Conservation (phyloP, 2,888 invertebrate species). For the Andrena camellia region DNA sequence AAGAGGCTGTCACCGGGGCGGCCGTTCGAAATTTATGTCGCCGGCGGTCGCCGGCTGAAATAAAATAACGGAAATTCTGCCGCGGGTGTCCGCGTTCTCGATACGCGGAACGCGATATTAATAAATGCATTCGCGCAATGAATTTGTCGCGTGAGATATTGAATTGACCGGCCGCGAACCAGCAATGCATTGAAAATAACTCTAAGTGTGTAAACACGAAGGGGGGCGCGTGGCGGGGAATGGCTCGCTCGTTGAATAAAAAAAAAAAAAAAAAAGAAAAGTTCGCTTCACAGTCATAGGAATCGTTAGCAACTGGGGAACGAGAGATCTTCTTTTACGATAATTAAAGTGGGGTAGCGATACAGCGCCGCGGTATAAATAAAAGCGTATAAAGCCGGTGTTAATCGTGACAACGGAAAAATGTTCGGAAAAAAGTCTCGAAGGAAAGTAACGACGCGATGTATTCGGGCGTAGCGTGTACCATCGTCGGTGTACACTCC, state of each 20-base stretch:
- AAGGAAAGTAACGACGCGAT: constrained; percentile 8
- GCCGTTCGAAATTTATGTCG: constrained; percentile 31
- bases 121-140: constrained; percentile 20
- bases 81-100: not conserved
- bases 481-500: constrained; percentile 12
- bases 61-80: constrained; percentile 40
- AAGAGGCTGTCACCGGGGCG: constrained; percentile 16
- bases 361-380: not conserved
- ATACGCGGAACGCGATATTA: constrained; percentile 9
- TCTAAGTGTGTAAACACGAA: not conserved
- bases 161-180: not conserved
- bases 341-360: constrained; percentile 2
- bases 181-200: constrained; percentile 4
- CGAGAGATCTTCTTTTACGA: constrained; percentile 9
- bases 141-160: not conserved
- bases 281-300: not conserved
- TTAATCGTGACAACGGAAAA: not conserved
- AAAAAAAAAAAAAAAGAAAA: not conserved
- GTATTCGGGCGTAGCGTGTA: not conserved
- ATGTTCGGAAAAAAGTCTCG: constrained; percentile 21
- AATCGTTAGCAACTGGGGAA: not conserved
- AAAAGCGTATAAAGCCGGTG: not conserved
- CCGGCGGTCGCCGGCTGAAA: constrained; percentile 9
- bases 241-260: not conserved
- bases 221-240: too few relatives aligned